Percentiles rank a stretch among this genome's conserved stretches.
phyloP scores from a whole-genome alignment of 2,888 invertebrate genomes.

The Punctoribates punctum region DNA sequence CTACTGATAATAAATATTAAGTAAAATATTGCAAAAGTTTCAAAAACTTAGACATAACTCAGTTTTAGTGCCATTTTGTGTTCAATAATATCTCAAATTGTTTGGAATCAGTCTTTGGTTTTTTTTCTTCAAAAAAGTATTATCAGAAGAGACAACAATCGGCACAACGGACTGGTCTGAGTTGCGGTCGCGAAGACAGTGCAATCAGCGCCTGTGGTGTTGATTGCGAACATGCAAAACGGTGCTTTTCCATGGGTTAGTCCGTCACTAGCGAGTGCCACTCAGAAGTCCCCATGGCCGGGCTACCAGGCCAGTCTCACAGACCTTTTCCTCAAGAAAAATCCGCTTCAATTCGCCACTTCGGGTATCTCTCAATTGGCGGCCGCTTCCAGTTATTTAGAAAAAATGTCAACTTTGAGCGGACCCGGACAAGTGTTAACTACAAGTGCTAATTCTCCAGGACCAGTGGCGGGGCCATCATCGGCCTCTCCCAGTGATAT shows the following conservation, averaged over 20 bases:
- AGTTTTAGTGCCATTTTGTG: constrained; percentile 19
- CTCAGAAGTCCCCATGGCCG: constrained; percentile 47
- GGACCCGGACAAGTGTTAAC: constrained; percentile 26
- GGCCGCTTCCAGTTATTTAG: too few species aligned
- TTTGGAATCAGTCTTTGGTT: background rate
- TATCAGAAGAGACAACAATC: background rate
- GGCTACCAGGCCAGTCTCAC: constrained; percentile 49
- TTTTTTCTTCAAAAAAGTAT: background rate
- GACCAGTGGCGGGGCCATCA: constrained; percentile 40
- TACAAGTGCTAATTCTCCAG: constrained; percentile 38
- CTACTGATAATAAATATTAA: background rate
- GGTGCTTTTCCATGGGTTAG: constrained; percentile 49
- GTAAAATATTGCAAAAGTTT: background rate
- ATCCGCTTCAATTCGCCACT: constrained; percentile 44
- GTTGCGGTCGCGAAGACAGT: background rate
- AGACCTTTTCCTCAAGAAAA: constrained; percentile 49
- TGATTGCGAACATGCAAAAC: constrained; percentile 47
- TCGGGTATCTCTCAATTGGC: too few species aligned
- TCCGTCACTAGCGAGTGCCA: constrained; percentile 44
- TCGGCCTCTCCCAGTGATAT: constrained; percentile 33
- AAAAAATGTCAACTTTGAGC: constrained; percentile 6
- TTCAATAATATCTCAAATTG: background rate
- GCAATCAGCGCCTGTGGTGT: constrained; percentile 1
- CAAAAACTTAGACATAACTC: constrained; percentile 5
- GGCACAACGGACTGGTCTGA: too few species aligned